Conservation (phyloP, 1,140 invertebrate species). For the Caenorhabditis briggsae region DNA sequence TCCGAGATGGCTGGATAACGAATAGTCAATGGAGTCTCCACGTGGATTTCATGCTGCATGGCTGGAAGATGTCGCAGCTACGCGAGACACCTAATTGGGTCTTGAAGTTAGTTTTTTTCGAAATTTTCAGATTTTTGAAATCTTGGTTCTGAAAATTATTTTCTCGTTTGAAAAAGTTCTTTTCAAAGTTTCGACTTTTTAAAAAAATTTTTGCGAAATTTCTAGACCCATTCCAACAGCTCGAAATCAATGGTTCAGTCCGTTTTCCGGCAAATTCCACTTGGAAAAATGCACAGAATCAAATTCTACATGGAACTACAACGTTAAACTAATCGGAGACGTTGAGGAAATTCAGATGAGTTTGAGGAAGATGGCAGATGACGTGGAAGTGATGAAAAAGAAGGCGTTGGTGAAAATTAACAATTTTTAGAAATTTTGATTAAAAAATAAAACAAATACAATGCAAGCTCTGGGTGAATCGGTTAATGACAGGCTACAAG, state of each 20-base stretch:
- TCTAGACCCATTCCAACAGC: neutral
- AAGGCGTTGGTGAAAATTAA: neutral
- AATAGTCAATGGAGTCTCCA: slow-evolving; percentile 53
- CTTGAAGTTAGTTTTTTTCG: neutral
- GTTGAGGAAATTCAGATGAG: neutral
- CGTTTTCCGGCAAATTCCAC: neutral
- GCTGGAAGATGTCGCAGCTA: slow-evolving; percentile 60
- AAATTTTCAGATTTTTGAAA: neutral
- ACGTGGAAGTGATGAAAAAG: slow-evolving; percentile 3
- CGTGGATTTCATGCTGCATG: slow-evolving; percentile 64
- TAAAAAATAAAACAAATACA: too few species aligned
- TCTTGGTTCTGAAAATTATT: too few species aligned
- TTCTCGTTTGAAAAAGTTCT: too few species aligned
- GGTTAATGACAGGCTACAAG: too few species aligned
- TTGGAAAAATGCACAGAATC: slow-evolving; percentile 42
- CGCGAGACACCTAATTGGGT: neutral
- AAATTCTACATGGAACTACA: slow-evolving; percentile 49
- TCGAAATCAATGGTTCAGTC: slow-evolving; percentile 34
- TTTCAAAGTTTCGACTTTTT: too few species aligned
- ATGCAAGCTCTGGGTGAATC: too few species aligned
- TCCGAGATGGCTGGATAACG: slow-evolving; percentile 62
- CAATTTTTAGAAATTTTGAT: neutral
- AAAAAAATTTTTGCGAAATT: neutral
- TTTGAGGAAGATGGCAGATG: neutral
- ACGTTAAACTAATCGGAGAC: neutral